Evolutionary conservation across 2,113 vertebrate genomes (phyloP).

Genomic region (Antennarius striatus): DNA sequence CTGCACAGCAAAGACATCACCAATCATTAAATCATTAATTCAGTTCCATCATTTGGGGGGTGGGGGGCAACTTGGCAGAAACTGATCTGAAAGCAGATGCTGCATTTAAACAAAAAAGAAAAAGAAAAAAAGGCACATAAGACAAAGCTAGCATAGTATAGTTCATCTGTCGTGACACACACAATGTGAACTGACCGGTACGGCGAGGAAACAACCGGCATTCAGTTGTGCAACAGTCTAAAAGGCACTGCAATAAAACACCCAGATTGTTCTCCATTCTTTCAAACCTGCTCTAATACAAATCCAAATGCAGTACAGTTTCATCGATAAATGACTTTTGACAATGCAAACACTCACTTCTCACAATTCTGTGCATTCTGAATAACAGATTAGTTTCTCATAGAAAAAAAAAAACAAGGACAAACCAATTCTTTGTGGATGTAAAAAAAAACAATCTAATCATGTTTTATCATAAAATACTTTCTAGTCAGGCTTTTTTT

Average conservation of each 20-base stretch:
- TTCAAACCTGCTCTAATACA: no score
- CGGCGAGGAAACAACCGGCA: constrained; percentile 32
- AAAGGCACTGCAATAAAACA: constrained; percentile 26
- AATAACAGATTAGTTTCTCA: no score
- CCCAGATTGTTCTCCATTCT: not conserved
- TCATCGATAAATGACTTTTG: no score
- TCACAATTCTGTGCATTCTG: no score
- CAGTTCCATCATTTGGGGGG: not conserved
- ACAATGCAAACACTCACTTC: no score
- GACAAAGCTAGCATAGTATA: constrained; percentile 37
- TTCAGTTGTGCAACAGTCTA: constrained; percentile 56
- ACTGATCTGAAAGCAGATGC: constrained; percentile 13
- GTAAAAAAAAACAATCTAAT: no score
- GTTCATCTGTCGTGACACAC: not conserved
- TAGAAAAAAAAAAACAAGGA: no score
- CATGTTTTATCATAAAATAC: no score
- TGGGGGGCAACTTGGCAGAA: constrained; percentile 2
- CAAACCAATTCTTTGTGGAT: no score
- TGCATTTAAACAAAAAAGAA: constrained; percentile 7
- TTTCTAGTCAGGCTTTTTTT: no score
- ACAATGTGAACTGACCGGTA: constrained; percentile 66
- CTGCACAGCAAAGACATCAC: constrained; percentile 60
- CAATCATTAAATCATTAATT: constrained; percentile 1
- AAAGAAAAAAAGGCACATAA: not conserved
- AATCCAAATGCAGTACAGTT: no score